phyloP scores from a whole-genome alignment of 2,797 vertebrate genomes.

The Tarsius wallacei region DNA sequence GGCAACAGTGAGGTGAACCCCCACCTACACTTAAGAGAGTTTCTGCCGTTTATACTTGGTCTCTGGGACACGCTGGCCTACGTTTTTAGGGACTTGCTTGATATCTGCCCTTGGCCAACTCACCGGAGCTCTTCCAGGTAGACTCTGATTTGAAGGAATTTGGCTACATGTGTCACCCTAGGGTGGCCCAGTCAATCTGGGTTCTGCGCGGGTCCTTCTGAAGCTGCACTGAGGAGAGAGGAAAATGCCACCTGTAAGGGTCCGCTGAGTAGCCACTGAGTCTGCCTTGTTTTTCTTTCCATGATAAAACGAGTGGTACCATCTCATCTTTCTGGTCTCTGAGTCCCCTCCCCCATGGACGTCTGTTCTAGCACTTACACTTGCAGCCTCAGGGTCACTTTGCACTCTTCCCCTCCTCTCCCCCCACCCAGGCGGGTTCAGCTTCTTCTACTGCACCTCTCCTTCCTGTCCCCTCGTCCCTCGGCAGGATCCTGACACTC shows the following conservation, averaged over 20 bases:
- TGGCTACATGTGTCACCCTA: background rate
- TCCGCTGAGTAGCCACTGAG: background rate
- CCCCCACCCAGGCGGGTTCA: background rate
- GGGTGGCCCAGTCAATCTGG: background rate
- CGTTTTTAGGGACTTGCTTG: background rate
- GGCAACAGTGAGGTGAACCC: background rate
- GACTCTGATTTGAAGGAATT: background rate
- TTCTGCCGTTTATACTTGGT: background rate
- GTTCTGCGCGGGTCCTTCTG: background rate
- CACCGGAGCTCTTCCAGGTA: background rate
- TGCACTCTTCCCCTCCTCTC: accelerated
- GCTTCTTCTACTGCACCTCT: background rate
- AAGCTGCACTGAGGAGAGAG: background rate
- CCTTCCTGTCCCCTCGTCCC: background rate
- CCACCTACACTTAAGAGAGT: background rate
- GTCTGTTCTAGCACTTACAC: background rate
- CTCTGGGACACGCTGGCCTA: background rate
- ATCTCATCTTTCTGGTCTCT: background rate
- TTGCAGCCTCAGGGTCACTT: background rate
- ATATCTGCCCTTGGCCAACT: background rate
- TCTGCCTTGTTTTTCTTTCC: background rate
- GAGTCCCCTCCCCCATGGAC: background rate
- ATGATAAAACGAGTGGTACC: background rate
- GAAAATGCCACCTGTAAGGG: background rate
- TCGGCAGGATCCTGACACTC: background rate